Base-by-base conservation (phyloP, 2,888 invertebrate species). In the Bellardia pandia region DNA sequence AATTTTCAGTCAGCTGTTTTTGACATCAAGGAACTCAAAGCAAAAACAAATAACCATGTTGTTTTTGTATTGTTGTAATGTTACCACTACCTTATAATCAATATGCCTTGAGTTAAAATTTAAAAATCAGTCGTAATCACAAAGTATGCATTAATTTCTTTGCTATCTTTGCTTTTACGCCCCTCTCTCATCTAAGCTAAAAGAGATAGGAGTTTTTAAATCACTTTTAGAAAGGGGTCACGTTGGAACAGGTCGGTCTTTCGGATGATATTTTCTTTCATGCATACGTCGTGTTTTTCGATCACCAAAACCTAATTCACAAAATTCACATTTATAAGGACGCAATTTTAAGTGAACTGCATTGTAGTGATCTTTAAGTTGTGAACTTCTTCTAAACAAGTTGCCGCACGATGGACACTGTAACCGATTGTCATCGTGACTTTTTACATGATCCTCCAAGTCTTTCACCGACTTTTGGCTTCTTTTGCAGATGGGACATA, bases 401-500 rank as follows among this genome's bases (percentile, higher is more conserved):
- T 78, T 74, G 8, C 87, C 87, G 51, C 87, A 88, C 0, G 79
- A 87, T 7, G 82, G 64, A 53, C 88, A 88, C 37, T 85, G 82
- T 23, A 83, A 82, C 40, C 81, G 81, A 40, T 72, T 80, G 45
- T 79, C 86, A 62, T 85, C 66, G n/a, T 87, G 88, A 40, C 30
- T 51, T 74, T 80, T 69, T 30, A 88, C 37, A 69, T 88, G 88
- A 9, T 56, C 71, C 66, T 81, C 68, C 40, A 88, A 56, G 23
- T 83, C 79, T 37, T 83, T 74, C 3, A n/a, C 33, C 4, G 85
- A 71, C 9, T 48, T 51, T 74, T 86, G 82, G 14, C 79, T 60
- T 40, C 88, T 85, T 60, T 88, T 77, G 23, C 88, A 88, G 58
- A 88, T 87, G 16, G 76, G 80, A 45, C 88, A 88, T 11, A 88